Evolutionary conservation across 2,888 invertebrate genomes (phyloP).

Genomic region (Diarsia rubi): DNA sequence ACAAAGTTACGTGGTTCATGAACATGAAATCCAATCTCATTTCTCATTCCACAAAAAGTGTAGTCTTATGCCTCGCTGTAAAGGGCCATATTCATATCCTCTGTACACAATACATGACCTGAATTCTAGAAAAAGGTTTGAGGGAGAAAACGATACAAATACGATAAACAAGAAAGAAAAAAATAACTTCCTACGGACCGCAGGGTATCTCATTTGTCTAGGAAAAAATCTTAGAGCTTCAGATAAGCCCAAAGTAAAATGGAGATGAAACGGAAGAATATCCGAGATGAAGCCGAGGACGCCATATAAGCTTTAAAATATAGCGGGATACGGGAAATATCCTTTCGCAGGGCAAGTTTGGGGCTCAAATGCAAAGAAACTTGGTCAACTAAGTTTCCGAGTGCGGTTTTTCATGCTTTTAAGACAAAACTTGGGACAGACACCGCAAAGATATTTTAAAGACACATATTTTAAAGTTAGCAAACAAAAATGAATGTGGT

Average conservation of each 20-base stretch:
- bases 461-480: slow-evolving; percentile 59
- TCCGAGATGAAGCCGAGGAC: slow-evolving; percentile 76
- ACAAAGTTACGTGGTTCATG: slow-evolving; percentile 70
- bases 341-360: slow-evolving; percentile 69
- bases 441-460: slow-evolving; percentile 46
- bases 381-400: slow-evolving; percentile 66
- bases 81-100: slow-evolving; percentile 60
- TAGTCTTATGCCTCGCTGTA: slow-evolving; percentile 54
- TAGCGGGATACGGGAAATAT: slow-evolving; percentile 75
- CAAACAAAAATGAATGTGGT: slow-evolving; percentile 48
- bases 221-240: slow-evolving; percentile 78
- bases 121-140: slow-evolving; percentile 60
- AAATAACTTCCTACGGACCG: slow-evolving; percentile 72
- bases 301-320: slow-evolving; percentile 83
- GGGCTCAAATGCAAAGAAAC: slow-evolving; percentile 65
- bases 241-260: slow-evolving; percentile 85
- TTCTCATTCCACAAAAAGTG: slow-evolving; percentile 59
- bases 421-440: slow-evolving; percentile 55
- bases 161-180: slow-evolving; percentile 71
- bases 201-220: slow-evolving; percentile 79
- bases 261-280: slow-evolving; percentile 85
- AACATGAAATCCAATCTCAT: slow-evolving; percentile 73
- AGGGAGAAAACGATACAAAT: slow-evolving; percentile 64
- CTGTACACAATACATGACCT: slow-evolving; percentile 56
- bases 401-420: slow-evolving; percentile 62